phyloP scores from a whole-genome alignment of 2,888 invertebrate genomes.

The Heliconius ethilla region DNA sequence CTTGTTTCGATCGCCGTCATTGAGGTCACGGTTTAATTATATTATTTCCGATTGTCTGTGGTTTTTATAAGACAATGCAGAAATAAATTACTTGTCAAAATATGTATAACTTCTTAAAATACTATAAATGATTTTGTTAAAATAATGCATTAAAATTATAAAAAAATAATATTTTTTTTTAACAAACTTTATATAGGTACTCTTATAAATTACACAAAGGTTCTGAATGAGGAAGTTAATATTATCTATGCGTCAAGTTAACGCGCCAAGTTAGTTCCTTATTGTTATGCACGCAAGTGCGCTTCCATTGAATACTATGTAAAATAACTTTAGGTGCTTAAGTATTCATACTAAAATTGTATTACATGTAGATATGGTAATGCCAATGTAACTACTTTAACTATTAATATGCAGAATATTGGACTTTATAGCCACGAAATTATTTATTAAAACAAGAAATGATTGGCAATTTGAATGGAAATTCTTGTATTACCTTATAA shows the following conservation, averaged over 20 bases:
- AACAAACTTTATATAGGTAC: background rate
- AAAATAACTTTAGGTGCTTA: conserved; percentile 33
- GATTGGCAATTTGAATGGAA: background rate
- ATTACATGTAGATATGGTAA: conserved; percentile 9
- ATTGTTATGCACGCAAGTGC: conserved; percentile 42
- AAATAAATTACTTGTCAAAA: background rate
- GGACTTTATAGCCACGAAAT: background rate
- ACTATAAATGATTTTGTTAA: background rate
- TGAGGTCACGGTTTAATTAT: conserved; percentile 43
- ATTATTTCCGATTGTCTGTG: conserved; percentile 37
- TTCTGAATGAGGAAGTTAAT: conserved; percentile 20
- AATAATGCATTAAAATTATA: background rate
- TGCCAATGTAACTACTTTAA: background rate
- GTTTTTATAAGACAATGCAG: conserved; percentile 8
- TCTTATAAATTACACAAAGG: conserved; percentile 8
- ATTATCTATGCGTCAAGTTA: conserved; percentile 29
- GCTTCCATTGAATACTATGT: conserved; percentile 51
- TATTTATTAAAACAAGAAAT: background rate
- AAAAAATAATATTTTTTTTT: background rate
- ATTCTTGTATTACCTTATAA: background rate
- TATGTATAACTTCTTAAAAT: conserved; percentile 1
- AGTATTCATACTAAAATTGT: conserved; percentile 12
- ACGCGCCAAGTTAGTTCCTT: conserved; percentile 37
- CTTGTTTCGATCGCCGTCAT: conserved; percentile 49
- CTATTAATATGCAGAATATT: background rate